Evolutionary conservation across 2,888 invertebrate species (phyloP).

Genomic region (Anthophora plumipes): DNA sequence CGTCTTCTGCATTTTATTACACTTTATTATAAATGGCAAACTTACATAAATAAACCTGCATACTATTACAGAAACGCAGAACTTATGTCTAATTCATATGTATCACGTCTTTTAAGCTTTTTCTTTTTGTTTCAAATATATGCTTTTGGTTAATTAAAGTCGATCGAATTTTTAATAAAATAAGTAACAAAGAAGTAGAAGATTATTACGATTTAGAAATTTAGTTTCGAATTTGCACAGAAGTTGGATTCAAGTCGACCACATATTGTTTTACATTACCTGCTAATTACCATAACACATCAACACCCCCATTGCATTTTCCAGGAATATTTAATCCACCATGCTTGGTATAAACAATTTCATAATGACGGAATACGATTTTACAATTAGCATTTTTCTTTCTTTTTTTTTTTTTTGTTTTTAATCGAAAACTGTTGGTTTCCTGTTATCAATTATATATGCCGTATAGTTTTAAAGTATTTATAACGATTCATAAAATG

Average conservation of each 20-base stretch:
- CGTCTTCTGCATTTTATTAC: conserved; percentile 74
- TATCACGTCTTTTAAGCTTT: conserved; percentile 35
- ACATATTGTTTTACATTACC: conserved; percentile 64
- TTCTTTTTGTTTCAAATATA: neutral
- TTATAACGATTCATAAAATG: conserved; percentile 39
- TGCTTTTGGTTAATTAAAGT: conserved; percentile 27
- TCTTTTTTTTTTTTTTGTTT: too few species aligned
- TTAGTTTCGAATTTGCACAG: conserved; percentile 51
- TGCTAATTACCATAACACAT: conserved; percentile 61
- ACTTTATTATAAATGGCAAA: conserved; percentile 83
- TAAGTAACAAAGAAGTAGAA: conserved; percentile 26
- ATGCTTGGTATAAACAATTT: conserved; percentile 51
- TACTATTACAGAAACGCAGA: conserved; percentile 81
- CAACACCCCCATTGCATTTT: conserved; percentile 55
- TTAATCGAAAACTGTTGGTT: conserved; percentile 29
- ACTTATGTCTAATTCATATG: conserved; percentile 78
- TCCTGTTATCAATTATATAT: conserved; percentile 28
- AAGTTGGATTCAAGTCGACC: conserved; percentile 48
- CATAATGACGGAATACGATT: conserved; percentile 32
- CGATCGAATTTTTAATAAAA: conserved; percentile 14
- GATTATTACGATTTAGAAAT: conserved; percentile 27
- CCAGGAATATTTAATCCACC: conserved; percentile 58
- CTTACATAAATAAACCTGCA: conserved; percentile 82
- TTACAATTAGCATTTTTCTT: conserved; percentile 40
- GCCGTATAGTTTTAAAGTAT: conserved; percentile 29